Percentiles rank a stretch among this genome's conserved stretches.
Evolutionary conservation across 1,140 invertebrate species (phyloP).

Genomic region (Bombus breviceps): DNA sequence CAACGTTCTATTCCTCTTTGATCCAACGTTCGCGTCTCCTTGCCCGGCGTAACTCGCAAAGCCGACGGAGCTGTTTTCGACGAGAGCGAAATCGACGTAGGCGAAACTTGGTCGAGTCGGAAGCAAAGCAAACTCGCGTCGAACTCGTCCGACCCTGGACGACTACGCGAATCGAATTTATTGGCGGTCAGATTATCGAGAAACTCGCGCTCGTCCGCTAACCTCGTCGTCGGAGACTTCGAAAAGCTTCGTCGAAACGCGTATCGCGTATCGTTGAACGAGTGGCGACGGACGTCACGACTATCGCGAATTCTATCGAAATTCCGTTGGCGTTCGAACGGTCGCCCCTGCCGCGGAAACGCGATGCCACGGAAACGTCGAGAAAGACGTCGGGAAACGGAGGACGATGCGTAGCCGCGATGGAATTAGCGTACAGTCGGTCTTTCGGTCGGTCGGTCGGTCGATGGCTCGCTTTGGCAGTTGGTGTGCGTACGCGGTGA

Average conservation of each 20-base stretch:
- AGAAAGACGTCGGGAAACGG: neutral
- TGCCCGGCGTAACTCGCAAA: neutral
- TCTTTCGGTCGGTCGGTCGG: conserved; percentile 76
- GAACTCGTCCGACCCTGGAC: neutral
- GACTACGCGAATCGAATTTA: neutral
- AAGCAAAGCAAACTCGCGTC: neutral
- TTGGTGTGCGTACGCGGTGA: conserved; percentile 59
- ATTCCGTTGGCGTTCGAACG: neutral
- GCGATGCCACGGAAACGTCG: neutral
- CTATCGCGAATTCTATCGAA: neutral
- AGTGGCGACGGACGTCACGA: neutral
- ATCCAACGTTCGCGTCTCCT: neutral
- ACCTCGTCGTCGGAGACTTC: neutral
- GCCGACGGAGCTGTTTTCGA: neutral
- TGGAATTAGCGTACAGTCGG: conserved; percentile 71
- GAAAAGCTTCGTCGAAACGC: neutral
- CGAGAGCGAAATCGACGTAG: no score
- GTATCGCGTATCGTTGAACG: neutral
- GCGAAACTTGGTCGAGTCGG: neutral
- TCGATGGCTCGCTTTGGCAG: conserved; percentile 80
- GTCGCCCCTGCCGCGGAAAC: fast-evolving
- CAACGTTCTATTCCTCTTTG: no score
- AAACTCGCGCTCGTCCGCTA: neutral
- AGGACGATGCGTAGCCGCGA: conserved; percentile 40
- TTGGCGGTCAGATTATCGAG: neutral